These are phyloP conservation scores for Numenius arquata DNA, from an alignment of 2,113 vertebrate species.

Conservation along the genomic window DNA sequence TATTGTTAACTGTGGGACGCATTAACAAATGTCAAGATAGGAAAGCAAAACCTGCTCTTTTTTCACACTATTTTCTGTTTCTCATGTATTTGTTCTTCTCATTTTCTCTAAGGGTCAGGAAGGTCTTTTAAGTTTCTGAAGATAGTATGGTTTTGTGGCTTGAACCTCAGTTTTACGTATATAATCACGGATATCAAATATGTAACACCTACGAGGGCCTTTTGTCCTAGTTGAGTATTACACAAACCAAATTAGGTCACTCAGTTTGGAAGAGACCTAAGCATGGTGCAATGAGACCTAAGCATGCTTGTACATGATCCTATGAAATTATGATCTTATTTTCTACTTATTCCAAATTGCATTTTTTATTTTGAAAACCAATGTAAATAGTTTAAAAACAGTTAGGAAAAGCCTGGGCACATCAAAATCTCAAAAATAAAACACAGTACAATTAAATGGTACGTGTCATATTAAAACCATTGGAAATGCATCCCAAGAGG, in stretches of 20 bases:
- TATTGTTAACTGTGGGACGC: not conserved
- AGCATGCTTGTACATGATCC: not conserved
- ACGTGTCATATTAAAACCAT: not conserved
- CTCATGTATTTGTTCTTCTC: not conserved
- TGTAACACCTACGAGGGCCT: not conserved
- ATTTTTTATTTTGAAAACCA: not conserved
- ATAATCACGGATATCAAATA: not conserved
- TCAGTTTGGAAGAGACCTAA: not conserved
- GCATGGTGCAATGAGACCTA: not conserved
- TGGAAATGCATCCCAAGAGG: constrained; percentile 7
- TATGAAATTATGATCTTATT: not conserved
- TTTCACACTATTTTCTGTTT: not conserved
- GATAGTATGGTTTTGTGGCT: not conserved
- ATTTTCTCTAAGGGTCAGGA: not conserved
- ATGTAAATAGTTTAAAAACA: not conserved
- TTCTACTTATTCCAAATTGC: not conserved
- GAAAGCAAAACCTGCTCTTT: not conserved
- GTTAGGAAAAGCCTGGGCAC: not conserved
- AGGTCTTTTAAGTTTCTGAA: not conserved
- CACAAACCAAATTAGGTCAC: not conserved
- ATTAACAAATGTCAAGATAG: not conserved
- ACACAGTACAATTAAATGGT: not conserved
- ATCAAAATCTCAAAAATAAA: not conserved
- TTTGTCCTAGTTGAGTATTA: not conserved
- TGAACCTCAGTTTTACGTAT: not conserved